Base-by-base conservation (phyloP, 1,140 invertebrate species). In the Anthonomus grandis region DNA sequence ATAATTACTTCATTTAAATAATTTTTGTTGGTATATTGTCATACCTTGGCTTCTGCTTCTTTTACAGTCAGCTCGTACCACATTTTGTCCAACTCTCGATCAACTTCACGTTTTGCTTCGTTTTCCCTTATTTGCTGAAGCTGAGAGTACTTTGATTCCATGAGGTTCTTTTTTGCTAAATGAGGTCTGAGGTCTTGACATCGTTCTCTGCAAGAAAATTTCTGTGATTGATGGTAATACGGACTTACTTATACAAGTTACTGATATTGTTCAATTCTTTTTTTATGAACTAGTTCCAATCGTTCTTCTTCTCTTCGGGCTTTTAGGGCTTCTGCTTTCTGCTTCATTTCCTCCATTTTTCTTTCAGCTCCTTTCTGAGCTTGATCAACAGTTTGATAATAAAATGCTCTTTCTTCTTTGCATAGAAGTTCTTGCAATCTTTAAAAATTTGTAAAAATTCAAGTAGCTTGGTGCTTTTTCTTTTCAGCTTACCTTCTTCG, bases 71-170 rank as follows among this genome's bases (percentile, higher is more conserved):
- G 34, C n/a, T 68, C 54, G 36, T 70, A 38, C 68, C 68, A 74
- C 67, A 74, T 67, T 19, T 34, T 50, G 36, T 72, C 66, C 15
- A 66, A 36, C 57, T 72, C 70, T 41, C 53, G 59, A 49, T 74
- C 68, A 2, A 59, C 25, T 62, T 74, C 56, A 24, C 64, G 64
- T 41, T 58, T 60, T n/a, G 62, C 62, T 60, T 71, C 62, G 41
- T 74, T 71, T 41, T 74, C 72, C 39, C 64, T 62, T 31, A 74
- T 74, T 62, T 74, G 72, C 45, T 70, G 66, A 37, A 71, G 57
- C 46, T 74, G 68, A 5, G 41, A 23, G n/a, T 65, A 51, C 61
- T 74, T 72, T 3, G 65, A 64, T 56, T 74, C 70, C 10, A 64
- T 48, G 5, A 69, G 37, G 39, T 64, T 47, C 48, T 66, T 63